Conservation (phyloP, 2,797 vertebrate genomes). For the Heterohyrax brucei region DNA sequence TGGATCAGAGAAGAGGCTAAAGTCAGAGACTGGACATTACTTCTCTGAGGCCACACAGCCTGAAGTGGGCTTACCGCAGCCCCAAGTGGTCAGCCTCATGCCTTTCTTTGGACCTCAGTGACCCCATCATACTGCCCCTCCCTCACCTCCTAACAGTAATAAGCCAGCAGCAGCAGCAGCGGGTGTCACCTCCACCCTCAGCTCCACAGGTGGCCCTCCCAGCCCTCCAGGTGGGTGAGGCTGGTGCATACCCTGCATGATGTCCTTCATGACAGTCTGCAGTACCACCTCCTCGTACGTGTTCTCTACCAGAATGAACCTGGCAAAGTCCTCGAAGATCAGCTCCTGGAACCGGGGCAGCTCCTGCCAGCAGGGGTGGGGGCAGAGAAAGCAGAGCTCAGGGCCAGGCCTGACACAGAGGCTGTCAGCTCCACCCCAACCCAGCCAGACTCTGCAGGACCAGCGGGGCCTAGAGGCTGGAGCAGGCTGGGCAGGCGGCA, state of each 20-base stretch:
- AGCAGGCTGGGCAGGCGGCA: rapidly evolving
- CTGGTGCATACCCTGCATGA: conserved; percentile 95
- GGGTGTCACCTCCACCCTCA: not conserved
- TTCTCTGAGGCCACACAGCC: not conserved
- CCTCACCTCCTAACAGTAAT: not conserved
- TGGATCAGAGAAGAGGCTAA: too few species aligned
- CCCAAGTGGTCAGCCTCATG: rapidly evolving
- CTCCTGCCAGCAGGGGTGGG: conserved; percentile 90
- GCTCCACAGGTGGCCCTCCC: rapidly evolving
- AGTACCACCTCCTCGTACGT: conserved; percentile 97
- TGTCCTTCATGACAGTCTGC: conserved; percentile 97
- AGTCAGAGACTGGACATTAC: not conserved
- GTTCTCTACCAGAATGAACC: conserved; percentile 97
- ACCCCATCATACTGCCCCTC: not conserved
- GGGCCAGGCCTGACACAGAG: not conserved
- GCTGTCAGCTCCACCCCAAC: not conserved
- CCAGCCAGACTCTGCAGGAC: not conserved
- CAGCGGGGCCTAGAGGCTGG: rapidly evolving
- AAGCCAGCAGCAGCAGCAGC: rapidly evolving
- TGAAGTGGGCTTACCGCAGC: not conserved
- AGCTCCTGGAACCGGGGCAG: conserved; percentile 96
- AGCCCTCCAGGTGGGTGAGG: rapidly evolving
- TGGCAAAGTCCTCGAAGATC: conserved; percentile 98
- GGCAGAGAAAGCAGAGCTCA: not conserved
- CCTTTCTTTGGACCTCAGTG: not conserved